Base-by-base conservation (phyloP, 2,888 invertebrate species). In the Hofmannophila pseudospretella region DNA sequence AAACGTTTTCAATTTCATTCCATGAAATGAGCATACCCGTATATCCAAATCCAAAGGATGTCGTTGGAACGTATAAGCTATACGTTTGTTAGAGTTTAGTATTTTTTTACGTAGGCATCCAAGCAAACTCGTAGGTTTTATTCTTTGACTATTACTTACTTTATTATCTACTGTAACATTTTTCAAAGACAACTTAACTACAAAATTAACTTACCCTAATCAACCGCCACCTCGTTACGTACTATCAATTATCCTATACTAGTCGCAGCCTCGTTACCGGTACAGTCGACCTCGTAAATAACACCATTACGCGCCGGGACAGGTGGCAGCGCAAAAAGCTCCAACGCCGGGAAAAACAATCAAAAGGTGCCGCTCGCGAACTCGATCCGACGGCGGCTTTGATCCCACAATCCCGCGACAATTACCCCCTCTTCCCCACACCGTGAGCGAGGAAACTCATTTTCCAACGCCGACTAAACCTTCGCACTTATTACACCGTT, bases 391-490 rank as follows among this genome's bases (percentile, higher is more conserved):
- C 67, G 67, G 37, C 34, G n/a, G 23, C 23, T 23, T 23, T 23
- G 23, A 23, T 23, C 23, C n/a, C 23, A n/a, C 23, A 7, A 23
- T n/a, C n/a, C 22, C 23, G 23, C 23, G 23, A 23, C 23, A 23
- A 23, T 23, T 23, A 23, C 23, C 23, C 22, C 2, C 51, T 52
- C 51, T 51, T 49, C 50, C 48, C 47, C 49, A 44, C 40, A 32
- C 41, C 36, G 47, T 45, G 46, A 60, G 59, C 65, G 68, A 72
- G 82, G 79, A 85, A 84, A 84, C 82, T 82, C 84, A 85, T 84
- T 85, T 85, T 79, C 84, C 82, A 76, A 73, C 76, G 66, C 67
- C 73, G 64, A 72, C 69, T 69, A 68, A 74, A 71, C 73, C 75
- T 64, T 70, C 67, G 73, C 74, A 71, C 77, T 82, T 82, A 81